Conservation (phyloP, 2,797 vertebrate species). For the Sebastolobus alascanus region DNA sequence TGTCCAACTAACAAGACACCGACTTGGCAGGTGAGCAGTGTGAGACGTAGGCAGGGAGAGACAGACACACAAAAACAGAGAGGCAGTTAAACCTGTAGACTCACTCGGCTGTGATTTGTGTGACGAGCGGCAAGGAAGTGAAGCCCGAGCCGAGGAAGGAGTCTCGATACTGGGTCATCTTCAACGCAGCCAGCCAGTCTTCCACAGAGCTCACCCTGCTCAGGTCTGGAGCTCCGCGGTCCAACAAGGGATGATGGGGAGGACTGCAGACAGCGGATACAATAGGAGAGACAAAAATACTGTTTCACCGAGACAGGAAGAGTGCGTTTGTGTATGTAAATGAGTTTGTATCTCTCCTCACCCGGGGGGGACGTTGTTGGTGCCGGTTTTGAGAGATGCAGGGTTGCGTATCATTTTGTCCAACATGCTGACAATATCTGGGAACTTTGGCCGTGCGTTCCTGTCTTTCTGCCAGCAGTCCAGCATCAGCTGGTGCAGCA, state of each 20-base stretch:
- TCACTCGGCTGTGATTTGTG: constrained; percentile 95
- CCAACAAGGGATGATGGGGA: constrained; percentile 92
- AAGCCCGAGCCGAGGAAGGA: constrained; percentile 94
- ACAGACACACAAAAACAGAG: constrained; percentile 15
- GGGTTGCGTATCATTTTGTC: constrained; percentile 99
- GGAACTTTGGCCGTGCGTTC: constrained; percentile 94
- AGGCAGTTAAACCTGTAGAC: constrained; percentile 66
- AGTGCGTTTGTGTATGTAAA: constrained; percentile 33
- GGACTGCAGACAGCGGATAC: constrained; percentile 80
- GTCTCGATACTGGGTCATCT: constrained; percentile 97
- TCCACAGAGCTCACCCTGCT: constrained; percentile 96
- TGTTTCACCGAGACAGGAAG: not conserved
- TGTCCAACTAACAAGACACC: constrained; percentile 48
- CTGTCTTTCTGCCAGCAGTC: constrained; percentile 98
- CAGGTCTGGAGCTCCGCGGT: constrained; percentile 94
- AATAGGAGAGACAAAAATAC: not conserved
- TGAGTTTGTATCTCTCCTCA: constrained; percentile 78
- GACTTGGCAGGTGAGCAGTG: constrained; percentile 58
- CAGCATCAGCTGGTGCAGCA: constrained; percentile 96
- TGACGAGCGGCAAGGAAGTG: constrained; percentile 93
- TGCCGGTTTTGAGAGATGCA: constrained; percentile 95
- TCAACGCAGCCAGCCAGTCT: constrained; percentile 95
- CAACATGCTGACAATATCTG: constrained; percentile 94
- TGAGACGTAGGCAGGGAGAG: constrained; percentile 38
- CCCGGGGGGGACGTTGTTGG: constrained; percentile 91